Conservation (phyloP, 1,140 invertebrate genomes). For the Phocides pigmalion region DNA sequence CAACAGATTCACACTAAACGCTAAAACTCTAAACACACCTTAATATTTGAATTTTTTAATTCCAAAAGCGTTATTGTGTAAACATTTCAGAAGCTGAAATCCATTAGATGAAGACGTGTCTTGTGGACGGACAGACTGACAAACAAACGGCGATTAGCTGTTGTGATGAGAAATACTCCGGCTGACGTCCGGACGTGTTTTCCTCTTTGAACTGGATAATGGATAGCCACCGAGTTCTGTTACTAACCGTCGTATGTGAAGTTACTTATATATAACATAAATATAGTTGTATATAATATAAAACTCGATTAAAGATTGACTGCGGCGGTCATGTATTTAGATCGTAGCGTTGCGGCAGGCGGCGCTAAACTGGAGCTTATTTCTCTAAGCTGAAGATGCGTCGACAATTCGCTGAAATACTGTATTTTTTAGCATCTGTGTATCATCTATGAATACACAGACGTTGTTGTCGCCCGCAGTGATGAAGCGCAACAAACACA, state of each 20-base stretch:
- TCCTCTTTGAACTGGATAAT: constrained; percentile 3
- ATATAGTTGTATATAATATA: no score
- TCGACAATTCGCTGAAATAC: no score
- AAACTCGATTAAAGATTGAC: no score
- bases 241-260: not conserved
- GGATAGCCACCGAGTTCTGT: not conserved
- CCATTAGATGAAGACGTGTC: constrained; percentile 33
- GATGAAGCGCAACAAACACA: no score
- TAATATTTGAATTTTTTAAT: constrained; percentile 9
- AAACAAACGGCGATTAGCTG: constrained; percentile 27
- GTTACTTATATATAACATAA: no score
- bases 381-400: no score
- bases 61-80: constrained; percentile 30
- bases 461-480: no score
- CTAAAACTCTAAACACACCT: constrained; percentile 2
- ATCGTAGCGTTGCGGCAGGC: no score
- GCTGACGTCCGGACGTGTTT: constrained; percentile 11
- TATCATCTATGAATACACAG: no score
- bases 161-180: constrained; percentile 28
- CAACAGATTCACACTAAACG: not conserved
- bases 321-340: no score
- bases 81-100: constrained; percentile 34
- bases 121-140: constrained; percentile 17
- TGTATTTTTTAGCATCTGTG: no score
- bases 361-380: no score